Base-by-base conservation (phyloP, 2,888 invertebrate genomes). In the Scaptomyza polygonia region DNA sequence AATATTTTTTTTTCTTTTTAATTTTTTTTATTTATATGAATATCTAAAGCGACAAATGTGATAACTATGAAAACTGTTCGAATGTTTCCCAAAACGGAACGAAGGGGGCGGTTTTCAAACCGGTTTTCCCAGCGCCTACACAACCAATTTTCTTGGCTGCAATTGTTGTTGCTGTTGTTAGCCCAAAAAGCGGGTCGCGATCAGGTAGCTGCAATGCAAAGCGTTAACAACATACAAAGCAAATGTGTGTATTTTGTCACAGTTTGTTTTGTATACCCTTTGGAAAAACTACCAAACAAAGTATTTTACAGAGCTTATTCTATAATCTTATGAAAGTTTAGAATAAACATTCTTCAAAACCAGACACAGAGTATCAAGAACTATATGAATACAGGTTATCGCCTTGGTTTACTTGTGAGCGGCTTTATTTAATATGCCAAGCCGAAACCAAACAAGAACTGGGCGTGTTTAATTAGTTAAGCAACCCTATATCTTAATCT, bases 381-480 rank as follows among this genome's bases (percentile, higher is more conserved):
- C 21, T 4, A 4, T 21, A 21, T 21, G 21, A 12, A n/a, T 14
- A 34, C 32, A 32, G 12, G 32, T 5, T 12, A 32, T 32, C 5
- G 12, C 5, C n/a, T 12, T 5, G 4, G 4, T 2, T 2, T 0
- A n/a, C 32, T 34, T 6, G n/a, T n/a, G n/a, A n/a, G n/a, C n/a
- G 12, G 30, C 30, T 36, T 45, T 57, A 44, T 58, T 61, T 69
- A 77, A 75, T 73, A 73, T 65, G 73, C 61, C 64, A 39, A 59
- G 43, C 7, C 18, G 62, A 63, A 69, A 47, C 12, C 12, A 32
- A 36, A 14, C 29, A 5, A 29, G 11, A 61, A 44, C 9, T n/a
- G 66, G 63, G 76, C 74, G 78, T 77, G 78, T 73, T 76, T 76
- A 76, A 76, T 76, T 76, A 77, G 73, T 40, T 70, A 69, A 62